These are phyloP conservation scores for Psittacara wagleri DNA, from an alignment of 2,113 vertebrate genomes.

Conservation along the genomic window DNA sequence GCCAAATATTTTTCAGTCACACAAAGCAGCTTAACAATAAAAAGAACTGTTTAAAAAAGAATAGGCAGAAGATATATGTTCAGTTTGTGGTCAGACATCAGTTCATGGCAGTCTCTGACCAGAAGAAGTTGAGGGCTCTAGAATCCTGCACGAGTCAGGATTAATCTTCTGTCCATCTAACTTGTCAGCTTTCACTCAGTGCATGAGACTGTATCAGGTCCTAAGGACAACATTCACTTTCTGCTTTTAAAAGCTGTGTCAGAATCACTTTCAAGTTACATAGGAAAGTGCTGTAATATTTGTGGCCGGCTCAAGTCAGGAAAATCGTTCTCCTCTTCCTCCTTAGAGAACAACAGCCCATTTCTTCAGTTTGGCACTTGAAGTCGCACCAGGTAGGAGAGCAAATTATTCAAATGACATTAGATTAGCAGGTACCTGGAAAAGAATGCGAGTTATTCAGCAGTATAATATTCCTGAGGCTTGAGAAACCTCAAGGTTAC, in stretches of 20 bases:
- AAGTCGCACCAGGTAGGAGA: conserved; percentile 58
- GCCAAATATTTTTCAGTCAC: conserved; percentile 72
- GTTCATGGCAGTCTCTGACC: conserved; percentile 38
- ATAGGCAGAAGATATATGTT: conserved; percentile 41
- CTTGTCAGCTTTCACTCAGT: conserved; percentile 42
- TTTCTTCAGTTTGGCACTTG: conserved; percentile 79
- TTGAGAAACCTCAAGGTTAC: background rate
- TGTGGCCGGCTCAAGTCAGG: conserved; percentile 48
- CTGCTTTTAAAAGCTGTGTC: conserved; percentile 53
- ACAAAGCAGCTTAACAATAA: conserved; percentile 75
- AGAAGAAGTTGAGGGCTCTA: conserved; percentile 3
- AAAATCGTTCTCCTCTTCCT: conserved; percentile 26
- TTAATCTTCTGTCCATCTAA: conserved; percentile 27
- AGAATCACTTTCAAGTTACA: conserved; percentile 63
- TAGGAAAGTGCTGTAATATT: conserved; percentile 62
- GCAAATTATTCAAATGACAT: conserved; percentile 91
- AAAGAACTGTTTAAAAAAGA: conserved; percentile 70
- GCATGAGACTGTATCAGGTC: conserved; percentile 39
- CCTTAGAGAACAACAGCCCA: conserved; percentile 5
- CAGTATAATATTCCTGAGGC: background rate
- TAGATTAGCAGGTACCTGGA: conserved; percentile 91
- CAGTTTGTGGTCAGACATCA: conserved; percentile 19
- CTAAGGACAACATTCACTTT: conserved; percentile 63
- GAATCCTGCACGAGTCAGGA: conserved; percentile 50
- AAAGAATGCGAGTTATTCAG: conserved; percentile 46